A percentile compares a stretch with the other conserved stretches of the same genome.
These are phyloP conservation scores for Leptopilina myrica DNA, from an alignment of 2,888 invertebrate genomes.

Conservation along the genomic window DNA sequence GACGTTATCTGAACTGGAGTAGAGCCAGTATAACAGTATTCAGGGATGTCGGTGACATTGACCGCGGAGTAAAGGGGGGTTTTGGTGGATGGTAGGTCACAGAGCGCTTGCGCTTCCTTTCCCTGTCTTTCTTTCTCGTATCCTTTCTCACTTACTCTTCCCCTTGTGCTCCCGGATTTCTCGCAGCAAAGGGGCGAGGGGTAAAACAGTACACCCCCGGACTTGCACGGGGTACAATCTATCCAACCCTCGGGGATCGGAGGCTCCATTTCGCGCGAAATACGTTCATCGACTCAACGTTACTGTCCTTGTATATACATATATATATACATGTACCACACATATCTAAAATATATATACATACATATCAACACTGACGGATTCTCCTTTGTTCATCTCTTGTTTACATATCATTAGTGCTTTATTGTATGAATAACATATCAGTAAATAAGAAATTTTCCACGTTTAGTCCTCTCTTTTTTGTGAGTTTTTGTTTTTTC, in stretches of 20 bases:
- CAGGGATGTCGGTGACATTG: conserved; percentile 70
- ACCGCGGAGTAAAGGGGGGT: conserved; percentile 61
- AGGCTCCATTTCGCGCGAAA: conserved; percentile 39
- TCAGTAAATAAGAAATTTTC: neutral
- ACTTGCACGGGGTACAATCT: conserved; percentile 66
- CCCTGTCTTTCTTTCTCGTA: conserved; percentile 63
- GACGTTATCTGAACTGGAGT: conserved; percentile 51
- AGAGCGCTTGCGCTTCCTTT: conserved; percentile 65
- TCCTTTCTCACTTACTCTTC: conserved; percentile 58
- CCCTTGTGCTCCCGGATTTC: conserved; percentile 54
- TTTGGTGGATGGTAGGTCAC: conserved; percentile 54
- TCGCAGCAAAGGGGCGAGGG: conserved; percentile 65
- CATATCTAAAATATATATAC: conserved; percentile 25
- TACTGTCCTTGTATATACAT: conserved; percentile 6
- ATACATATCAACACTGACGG: neutral
- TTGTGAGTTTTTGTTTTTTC: neutral
- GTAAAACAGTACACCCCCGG: conserved; percentile 71
- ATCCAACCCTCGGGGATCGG: conserved; percentile 40
- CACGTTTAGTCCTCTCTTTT: neutral
- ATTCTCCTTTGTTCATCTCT: conserved; percentile 6
- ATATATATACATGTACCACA: neutral
- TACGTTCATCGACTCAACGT: conserved; percentile 38
- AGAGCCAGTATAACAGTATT: conserved; percentile 46
- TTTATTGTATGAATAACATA: neutral
- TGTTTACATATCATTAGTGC: neutral